Conservation (phyloP, 2,888 invertebrate species). For the Biston stratarius region DNA sequence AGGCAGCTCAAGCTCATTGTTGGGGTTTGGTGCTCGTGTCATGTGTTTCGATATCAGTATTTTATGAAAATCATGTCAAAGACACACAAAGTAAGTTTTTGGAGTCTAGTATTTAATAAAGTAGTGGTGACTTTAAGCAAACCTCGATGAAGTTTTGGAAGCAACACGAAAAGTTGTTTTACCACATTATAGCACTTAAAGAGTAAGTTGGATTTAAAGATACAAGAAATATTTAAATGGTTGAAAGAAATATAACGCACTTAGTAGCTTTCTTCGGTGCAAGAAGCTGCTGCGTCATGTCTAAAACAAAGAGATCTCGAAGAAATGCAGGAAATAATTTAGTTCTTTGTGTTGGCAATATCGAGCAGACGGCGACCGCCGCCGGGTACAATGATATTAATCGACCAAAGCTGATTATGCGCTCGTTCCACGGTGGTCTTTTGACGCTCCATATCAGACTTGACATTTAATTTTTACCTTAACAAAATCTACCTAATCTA, state of each 20-base stretch:
- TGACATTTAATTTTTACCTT: constrained; percentile 42
- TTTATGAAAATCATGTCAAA: no score
- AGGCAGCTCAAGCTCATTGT: no score
- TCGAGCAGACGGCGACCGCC: constrained; percentile 69
- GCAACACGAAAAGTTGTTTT: no score
- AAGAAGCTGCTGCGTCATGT: constrained; percentile 60
- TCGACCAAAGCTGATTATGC: constrained; percentile 83
- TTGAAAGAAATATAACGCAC: constrained; percentile 17
- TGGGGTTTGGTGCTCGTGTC: no score
- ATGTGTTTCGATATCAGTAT: no score
- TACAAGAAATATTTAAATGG: neutral
- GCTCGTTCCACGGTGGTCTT: constrained; percentile 69
- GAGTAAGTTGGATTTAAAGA: neutral
- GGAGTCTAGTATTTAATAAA: no score
- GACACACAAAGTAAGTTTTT: no score
- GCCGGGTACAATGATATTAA: constrained; percentile 78
- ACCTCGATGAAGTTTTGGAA: no score
- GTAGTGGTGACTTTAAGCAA: no score
- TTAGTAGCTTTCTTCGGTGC: constrained; percentile 36
- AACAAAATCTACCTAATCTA: constrained; percentile 10
- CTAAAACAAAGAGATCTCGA: constrained; percentile 74
- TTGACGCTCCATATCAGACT: constrained; percentile 64
- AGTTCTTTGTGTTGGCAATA: constrained; percentile 81
- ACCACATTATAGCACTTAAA: no score
- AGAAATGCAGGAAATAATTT: constrained; percentile 81